Base-by-base conservation (phyloP, 2,888 invertebrate species). In the Melipona beecheii region DNA sequence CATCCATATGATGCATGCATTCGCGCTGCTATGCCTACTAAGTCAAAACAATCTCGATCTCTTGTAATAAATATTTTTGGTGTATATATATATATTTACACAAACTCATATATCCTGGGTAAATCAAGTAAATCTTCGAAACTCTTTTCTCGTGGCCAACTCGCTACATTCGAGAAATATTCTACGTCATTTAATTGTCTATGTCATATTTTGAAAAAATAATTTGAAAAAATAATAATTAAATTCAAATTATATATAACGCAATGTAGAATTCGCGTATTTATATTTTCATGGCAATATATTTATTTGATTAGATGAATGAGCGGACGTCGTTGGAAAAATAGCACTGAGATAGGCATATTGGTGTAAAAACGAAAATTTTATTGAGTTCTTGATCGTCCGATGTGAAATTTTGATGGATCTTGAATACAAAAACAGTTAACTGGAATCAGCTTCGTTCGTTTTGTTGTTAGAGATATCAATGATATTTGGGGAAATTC, bases 121-220 rank as follows among this genome's bases (percentile, higher is more conserved):
- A 24, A 56, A 36, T 36, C 80, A 58, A 69, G 79, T 62, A 79
- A 70, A 79, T 79, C 79, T 79, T 75, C 49, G 74, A 56, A 75
- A 79, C 79, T 69, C 69, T 78, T 74, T 78, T n/a, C 17, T 50
- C 71, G 49, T 43, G 66, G 50, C 5, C 24, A 36, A 21, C n/a
- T 36, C 60, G 24, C 9, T 24, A 17, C 2, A 3, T 5, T 43
- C 27, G 19, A 49, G 27, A 64, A 52, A 64, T 43, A 24, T 4
- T 1, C 3, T 27, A 27, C 17, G 6, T 6, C 24, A 0, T 24
- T 60, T 60, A 24, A 24, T 60, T 60, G 15, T 5, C 24, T 60
- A 17, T 24, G 24, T 6, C 24, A n/a, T 4, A 56, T 56, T 15
- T 9, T 17, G 24, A n/a, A 2, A 60, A 17, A 24, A 24, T 24